Evolutionary conservation across 2,797 vertebrate species (phyloP), one percentile per base, ranked within the genome.

Genomic region (Labeo calbasu): DNA sequence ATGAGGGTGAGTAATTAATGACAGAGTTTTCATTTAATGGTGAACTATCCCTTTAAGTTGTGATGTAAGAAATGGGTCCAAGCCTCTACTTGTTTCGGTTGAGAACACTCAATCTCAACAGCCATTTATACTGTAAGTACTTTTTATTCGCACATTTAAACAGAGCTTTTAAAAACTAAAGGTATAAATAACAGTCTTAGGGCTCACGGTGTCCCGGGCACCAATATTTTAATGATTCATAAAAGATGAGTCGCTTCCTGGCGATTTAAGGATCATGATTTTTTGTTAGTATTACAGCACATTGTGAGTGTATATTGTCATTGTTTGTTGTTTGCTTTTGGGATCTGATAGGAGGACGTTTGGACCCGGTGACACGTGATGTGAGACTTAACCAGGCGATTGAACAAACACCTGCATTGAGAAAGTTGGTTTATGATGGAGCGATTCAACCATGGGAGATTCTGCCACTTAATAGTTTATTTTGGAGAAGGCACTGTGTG

Each of bases 401-500:
- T 25, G 32, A 83, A 66, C 32, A 15, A 63, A 25, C 43, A 36
- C 43, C 46, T 40, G 11, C 12, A 76, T 15, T 50, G 12, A 68
- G 51, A 83, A 59, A 5, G 15, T 17, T 69, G 23, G 40, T 8
- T 77, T 61, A 19, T 40, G 43, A 40, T 59, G 12, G 50, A 79
- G 59, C 3, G 28, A 32, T 25, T 50, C 51, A 55, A 71, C 63
- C 70, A n/a, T 7, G 59, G 25, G 36, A 71, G 21, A 77, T 81
- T 72, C 83, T 82, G 80, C 80, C 87, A 65, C 68, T 86, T 86
- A 86, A 84, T 88, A 87, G 84, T 91, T 90, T 91, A 91, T 89
- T 87, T 86, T 89, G 88, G 87, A 93, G 85, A 87, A 83, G 80
- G 82, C 79, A 89, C 91, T 84, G 89, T 89, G 81, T 90, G 88